Conservation (phyloP, 2,888 invertebrate species). For the Pristionchus maxplancki region DNA sequence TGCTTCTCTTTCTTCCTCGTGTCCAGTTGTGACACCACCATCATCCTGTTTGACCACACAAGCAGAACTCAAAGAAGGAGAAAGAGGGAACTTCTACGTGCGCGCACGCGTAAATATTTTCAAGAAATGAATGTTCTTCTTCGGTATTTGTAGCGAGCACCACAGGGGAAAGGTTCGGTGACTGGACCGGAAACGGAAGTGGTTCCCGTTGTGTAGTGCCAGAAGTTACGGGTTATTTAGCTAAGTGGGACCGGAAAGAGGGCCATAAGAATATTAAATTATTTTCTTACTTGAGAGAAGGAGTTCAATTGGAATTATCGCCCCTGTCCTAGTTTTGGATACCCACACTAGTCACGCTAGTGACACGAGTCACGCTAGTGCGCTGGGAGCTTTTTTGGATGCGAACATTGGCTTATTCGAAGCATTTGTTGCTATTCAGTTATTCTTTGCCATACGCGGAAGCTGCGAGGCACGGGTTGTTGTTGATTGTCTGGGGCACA, state of each 20-base stretch:
- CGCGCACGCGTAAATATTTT: background rate
- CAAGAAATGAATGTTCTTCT: background rate
- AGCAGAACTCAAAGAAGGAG: background rate
- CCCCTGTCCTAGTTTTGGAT: background rate
- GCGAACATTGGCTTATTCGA: too few species aligned
- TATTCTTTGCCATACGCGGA: background rate
- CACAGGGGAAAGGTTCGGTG: conserved; percentile 7
- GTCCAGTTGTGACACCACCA: background rate
- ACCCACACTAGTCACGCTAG: too few species aligned
- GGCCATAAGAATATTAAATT: too few species aligned
- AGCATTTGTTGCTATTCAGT: too few species aligned
- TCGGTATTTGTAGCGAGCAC: background rate
- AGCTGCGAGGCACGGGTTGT: too few species aligned
- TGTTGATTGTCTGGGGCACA: background rate
- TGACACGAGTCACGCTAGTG: background rate
- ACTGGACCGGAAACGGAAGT: background rate
- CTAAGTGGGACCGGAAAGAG: background rate
- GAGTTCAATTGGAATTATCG: background rate
- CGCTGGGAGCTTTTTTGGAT: too few species aligned
- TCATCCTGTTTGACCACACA: background rate
- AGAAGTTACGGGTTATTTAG: background rate
- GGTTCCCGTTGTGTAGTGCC: background rate
- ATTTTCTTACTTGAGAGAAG: too few species aligned
- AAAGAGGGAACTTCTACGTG: background rate
- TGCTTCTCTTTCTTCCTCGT: background rate